These are phyloP conservation scores for Galerucella calmariensis DNA, from an alignment of 2,888 invertebrate genomes.

Conservation along the genomic window DNA sequence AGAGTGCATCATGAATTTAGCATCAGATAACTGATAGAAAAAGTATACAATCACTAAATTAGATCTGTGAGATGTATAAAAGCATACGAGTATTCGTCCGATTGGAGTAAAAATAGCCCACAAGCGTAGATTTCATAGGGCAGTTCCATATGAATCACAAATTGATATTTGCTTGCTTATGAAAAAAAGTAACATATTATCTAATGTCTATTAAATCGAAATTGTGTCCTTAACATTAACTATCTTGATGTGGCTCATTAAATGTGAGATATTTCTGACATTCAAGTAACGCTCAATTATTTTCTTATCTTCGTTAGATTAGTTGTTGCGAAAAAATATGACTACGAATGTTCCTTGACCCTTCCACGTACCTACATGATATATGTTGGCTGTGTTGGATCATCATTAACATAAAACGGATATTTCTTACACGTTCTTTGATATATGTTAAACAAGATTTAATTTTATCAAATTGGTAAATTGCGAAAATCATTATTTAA, in stretches of 20 bases:
- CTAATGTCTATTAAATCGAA: slow-evolving; percentile 20
- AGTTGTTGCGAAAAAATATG: slow-evolving; percentile 1
- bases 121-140: neutral
- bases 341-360: slow-evolving; percentile 14
- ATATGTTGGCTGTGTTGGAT: neutral
- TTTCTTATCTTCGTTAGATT: slow-evolving; percentile 22
- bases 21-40: neutral
- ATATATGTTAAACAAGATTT: neutral
- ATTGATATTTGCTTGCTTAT: neutral
- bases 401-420: slow-evolving; percentile 6
- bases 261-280: slow-evolving; percentile 34
- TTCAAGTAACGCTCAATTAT: slow-evolving; percentile 29
- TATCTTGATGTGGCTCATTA: slow-evolving; percentile 26
- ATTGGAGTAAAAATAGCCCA: neutral
- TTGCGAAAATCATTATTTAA: slow-evolving; percentile 9
- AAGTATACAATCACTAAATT: neutral
- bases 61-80: neutral
- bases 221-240: slow-evolving; percentile 32
- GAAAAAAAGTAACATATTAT: neutral
- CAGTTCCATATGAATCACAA: neutral
- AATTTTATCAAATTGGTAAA: neutral
- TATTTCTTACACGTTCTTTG: slow-evolving; percentile 2
- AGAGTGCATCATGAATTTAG: neutral
- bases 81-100: neutral
- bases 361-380: slow-evolving; percentile 8